Evolutionary conservation across 2,888 invertebrate genomes (phyloP).

Genomic region (Ceramica pisi): DNA sequence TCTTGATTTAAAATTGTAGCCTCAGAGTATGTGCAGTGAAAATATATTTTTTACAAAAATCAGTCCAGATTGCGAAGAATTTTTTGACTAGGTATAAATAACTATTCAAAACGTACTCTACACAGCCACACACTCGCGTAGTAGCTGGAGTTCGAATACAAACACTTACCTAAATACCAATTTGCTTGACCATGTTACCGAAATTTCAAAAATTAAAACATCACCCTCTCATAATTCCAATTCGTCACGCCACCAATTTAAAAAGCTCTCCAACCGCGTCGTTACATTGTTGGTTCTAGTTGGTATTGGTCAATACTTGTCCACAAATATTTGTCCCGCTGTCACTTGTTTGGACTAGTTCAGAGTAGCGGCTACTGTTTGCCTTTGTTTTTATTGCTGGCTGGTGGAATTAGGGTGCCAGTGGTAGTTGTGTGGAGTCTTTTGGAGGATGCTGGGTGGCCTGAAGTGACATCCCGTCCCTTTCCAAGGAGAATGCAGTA

Average conservation of each 20-base stretch:
- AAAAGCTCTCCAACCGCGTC: conserved; percentile 22
- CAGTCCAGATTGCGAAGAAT: no score
- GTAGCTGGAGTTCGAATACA: not conserved
- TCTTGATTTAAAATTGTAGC: no score
- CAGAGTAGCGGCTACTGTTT: conserved; percentile 52
- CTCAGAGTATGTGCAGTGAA: no score
- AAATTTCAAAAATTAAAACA: not conserved
- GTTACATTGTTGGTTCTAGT: conserved; percentile 24
- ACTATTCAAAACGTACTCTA: no score
- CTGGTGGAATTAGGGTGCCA: conserved; percentile 40
- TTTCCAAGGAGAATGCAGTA: not conserved
- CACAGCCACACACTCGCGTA: no score
- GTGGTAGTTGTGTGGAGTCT: conserved; percentile 13
- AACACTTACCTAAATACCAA: not conserved
- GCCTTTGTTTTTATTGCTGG: conserved; percentile 54
- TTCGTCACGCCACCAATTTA: conserved; percentile 26
- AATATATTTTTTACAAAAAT: no score
- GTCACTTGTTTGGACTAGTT: conserved; percentile 51
- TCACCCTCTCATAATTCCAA: conserved; percentile 15
- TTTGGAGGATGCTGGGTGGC: conserved; percentile 40
- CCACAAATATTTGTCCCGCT: conserved; percentile 52
- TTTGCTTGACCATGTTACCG: not conserved
- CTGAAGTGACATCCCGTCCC: not conserved
- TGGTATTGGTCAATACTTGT: conserved; percentile 52
- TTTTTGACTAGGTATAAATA: no score